phyloP scores from a whole-genome alignment of 2,113 vertebrate species.

The Epinephelus moara region DNA sequence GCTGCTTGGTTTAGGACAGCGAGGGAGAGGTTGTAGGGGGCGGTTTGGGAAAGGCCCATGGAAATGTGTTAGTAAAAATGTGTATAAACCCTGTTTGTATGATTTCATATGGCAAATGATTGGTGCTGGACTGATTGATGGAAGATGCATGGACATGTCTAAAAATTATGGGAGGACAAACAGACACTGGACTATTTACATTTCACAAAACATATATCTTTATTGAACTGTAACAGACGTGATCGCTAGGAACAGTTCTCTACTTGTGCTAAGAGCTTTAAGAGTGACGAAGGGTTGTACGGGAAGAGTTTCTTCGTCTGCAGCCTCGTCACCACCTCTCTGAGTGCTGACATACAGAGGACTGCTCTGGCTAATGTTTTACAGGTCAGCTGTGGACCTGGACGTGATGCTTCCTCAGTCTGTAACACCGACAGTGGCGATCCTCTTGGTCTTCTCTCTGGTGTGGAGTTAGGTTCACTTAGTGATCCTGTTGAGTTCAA shows the following conservation, averaged over 20 bases:
- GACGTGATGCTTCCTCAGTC: not conserved
- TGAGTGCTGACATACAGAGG: constrained; percentile 86
- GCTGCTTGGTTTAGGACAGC: too few relatives aligned
- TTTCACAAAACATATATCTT: too few relatives aligned
- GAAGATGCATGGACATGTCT: too few relatives aligned
- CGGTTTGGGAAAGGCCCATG: too few relatives aligned
- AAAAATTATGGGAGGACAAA: too few relatives aligned
- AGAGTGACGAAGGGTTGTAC: constrained; percentile 90
- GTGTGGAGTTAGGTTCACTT: not conserved
- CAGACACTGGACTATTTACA: too few relatives aligned
- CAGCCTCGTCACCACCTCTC: constrained; percentile 85
- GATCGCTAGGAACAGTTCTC: constrained; percentile 39
- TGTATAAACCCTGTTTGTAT: too few relatives aligned
- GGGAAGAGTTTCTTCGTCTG: constrained; percentile 91
- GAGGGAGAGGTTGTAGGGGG: too few relatives aligned
- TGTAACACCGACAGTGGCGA: not conserved
- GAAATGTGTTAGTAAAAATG: too few relatives aligned
- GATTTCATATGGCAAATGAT: too few relatives aligned
- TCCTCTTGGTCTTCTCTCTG: not conserved
- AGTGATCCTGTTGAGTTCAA: not conserved
- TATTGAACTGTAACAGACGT: not conserved
- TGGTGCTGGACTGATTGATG: too few relatives aligned
- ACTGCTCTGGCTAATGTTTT: constrained; percentile 61
- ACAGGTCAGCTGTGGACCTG: not conserved
- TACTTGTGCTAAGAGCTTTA: constrained; percentile 86